Percentiles rank a stretch among this genome's conserved stretches.
Evolutionary conservation across 2,797 vertebrate genomes (phyloP).

Genomic region (Cirrhinus molitorella): DNA sequence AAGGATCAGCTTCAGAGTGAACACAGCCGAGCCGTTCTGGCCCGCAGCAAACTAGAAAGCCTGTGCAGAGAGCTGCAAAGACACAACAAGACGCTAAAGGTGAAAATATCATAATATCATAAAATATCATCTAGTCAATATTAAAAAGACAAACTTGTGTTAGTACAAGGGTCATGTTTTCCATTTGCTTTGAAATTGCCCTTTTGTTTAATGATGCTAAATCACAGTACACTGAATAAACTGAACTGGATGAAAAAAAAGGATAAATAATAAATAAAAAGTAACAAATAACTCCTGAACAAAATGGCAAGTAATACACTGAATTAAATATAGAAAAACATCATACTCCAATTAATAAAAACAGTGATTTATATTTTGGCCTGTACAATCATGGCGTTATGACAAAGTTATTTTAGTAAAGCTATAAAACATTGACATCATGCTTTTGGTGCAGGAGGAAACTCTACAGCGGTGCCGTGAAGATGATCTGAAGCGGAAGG

Average conservation of each 20-base stretch:
- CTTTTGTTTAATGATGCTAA: no score
- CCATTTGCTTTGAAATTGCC: background rate
- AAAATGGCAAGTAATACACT: background rate
- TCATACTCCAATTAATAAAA: background rate
- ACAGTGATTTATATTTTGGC: background rate
- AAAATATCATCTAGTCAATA: background rate
- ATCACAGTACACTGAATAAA: no score
- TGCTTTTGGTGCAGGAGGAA: slow-evolving; percentile 84
- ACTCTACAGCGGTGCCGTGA: slow-evolving; percentile 93
- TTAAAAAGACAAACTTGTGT: background rate
- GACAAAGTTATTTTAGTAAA: background rate
- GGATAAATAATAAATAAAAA: no score
- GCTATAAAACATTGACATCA: background rate
- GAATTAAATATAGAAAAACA: background rate
- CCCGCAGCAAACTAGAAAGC: slow-evolving; percentile 96
- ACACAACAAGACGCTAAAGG: slow-evolving; percentile 99
- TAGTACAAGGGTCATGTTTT: background rate
- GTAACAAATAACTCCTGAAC: no score
- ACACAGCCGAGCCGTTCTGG: slow-evolving; percentile 93
- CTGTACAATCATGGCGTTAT: background rate
- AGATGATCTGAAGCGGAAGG: slow-evolving; percentile 97
- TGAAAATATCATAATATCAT: slow-evolving; percentile 60
- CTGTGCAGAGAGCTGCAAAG: slow-evolving; percentile 96
- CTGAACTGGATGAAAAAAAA: no score
- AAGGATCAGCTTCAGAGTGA: slow-evolving; percentile 97